Base-by-base conservation (phyloP, 2,113 vertebrate species). In the Heteronetta atricapilla region DNA sequence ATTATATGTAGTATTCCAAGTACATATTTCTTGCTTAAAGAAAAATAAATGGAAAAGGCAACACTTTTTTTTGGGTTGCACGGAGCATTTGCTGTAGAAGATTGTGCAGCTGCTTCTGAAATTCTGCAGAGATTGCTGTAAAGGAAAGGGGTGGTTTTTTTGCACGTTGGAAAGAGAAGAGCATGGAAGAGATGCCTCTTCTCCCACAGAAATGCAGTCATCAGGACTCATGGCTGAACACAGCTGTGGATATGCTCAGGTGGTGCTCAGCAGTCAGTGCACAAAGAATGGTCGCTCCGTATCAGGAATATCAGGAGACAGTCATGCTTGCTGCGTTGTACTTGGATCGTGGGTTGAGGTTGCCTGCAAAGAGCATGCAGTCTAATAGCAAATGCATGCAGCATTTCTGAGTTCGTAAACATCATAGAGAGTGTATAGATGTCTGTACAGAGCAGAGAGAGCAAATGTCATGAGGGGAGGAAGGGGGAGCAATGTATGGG, bases 241-340 rank as follows among this genome's bases (percentile, higher is more conserved):
- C 0, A 3, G 13, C 3, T 55, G 42, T 46, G 64, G 52, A 1
- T 36, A 9, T 5, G 8, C 10, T 90, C 46, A 8, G 69, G 3
- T 4, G 16, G 22, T 1, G 0, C 17, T 74, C 67, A 28, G 53
- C 9, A 1, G 53, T 34, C 42, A 3, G 17, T 1, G 13, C 10
- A 20, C 34, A 44, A 3, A 20, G 13, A 2, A 3, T 3, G 11
- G 14, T 11, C 13, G 28, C 68, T 53, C 11, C 48, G 42, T 34
- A 2, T 4, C 18, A 14, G 50, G 55, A 34, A 2, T 13, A 11
- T 7, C 2, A 11, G 33, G 55, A 80, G 63, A 34, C 26, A 42
- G 31, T 8, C 2, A 2, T n/a, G 22, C 31, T 74, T 82, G 25
- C 55, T 92, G 58, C 29, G 1, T 1, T 28, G 7, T 36, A 36